Percentiles rank a stretch among this genome's conserved stretches.
These are phyloP conservation scores for Gulo gulo DNA, from an alignment of 2,113 vertebrate species.

Conservation along the genomic window DNA sequence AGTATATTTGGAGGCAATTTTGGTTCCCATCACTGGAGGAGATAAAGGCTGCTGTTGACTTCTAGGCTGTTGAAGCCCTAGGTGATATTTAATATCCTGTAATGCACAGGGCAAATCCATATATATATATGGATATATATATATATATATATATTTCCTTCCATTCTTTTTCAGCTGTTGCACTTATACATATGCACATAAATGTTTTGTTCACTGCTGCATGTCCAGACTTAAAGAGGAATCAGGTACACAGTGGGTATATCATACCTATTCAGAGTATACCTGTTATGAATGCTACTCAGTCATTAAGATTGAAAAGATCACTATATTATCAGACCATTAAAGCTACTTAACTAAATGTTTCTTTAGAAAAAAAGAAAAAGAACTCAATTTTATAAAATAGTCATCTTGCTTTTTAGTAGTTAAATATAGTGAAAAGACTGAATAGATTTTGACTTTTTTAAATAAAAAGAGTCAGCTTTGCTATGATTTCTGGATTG, in stretches of 20 bases:
- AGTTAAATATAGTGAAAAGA: background rate
- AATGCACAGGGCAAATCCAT: fast-evolving
- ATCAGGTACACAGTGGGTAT: background rate
- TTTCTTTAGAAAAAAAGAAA: background rate
- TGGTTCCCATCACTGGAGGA: background rate
- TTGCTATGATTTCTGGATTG: background rate
- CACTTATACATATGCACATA: background rate
- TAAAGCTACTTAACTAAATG: background rate
- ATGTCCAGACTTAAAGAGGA: background rate
- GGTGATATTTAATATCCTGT: background rate
- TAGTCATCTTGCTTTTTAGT: background rate
- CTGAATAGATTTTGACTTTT: background rate
- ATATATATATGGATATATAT: no score
- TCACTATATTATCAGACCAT: background rate
- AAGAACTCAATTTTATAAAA: background rate
- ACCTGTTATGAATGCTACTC: background rate
- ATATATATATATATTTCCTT: no score
- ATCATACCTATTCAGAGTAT: background rate
- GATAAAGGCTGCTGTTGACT: background rate
- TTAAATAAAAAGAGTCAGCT: background rate
- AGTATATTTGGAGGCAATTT: background rate
- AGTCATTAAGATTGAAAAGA: background rate
- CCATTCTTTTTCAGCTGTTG: background rate
- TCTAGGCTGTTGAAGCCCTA: background rate
- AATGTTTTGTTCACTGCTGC: background rate